Percentiles rank a stretch among this genome's conserved stretches.
Conservation (phyloP, 2,888 invertebrate species). For the Reticulitermes lucifugus region DNA sequence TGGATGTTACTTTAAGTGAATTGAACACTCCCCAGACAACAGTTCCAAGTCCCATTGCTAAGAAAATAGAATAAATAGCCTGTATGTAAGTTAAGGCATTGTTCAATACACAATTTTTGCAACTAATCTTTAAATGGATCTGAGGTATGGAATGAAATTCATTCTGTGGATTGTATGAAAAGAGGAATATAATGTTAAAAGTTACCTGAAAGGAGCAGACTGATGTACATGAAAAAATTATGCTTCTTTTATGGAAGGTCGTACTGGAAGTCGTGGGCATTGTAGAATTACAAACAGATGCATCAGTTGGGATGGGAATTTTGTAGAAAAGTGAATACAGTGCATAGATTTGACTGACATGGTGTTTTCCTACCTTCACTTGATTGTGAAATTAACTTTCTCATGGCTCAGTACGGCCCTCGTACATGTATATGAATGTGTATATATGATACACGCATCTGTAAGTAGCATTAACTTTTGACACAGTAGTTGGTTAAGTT, state of each 20-base stretch:
- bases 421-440: neutral
- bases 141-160: neutral
- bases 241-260: neutral
- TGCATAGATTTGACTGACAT: too few species aligned
- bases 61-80: neutral
- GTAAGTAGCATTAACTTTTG: neutral
- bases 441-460: neutral
- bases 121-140: neutral
- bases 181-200: slow-evolving; percentile 1
- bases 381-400: too few species aligned
- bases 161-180: neutral
- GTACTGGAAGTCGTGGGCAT: too few species aligned
- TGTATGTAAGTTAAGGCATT: neutral
- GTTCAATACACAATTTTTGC: neutral
- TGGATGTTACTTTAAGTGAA: slow-evolving; percentile 42
- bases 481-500: neutral
- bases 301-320: too few species aligned
- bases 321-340: too few species aligned
- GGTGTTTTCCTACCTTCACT: too few species aligned
- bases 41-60: neutral
- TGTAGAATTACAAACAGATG: too few species aligned
- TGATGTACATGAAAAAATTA: neutral
- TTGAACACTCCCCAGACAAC: slow-evolving; percentile 44
- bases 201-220: neutral
- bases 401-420: too few species aligned